Percentiles rank a stretch among this genome's conserved stretches.
These are phyloP conservation scores for Rattus rattus DNA, from an alignment of 2,113 vertebrate genomes.

Conservation along the genomic window DNA sequence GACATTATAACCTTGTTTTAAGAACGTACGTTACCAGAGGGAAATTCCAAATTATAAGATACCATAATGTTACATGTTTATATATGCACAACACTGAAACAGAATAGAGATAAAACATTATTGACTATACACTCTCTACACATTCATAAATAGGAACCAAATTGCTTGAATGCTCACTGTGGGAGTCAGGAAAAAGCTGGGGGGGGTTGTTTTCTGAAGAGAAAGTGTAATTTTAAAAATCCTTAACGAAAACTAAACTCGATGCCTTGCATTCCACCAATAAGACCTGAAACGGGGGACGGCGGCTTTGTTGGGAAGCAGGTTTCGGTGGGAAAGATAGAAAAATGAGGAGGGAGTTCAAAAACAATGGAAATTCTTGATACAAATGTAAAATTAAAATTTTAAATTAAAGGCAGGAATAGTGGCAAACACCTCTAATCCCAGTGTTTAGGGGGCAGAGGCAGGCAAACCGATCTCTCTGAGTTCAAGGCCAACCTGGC, in stretches of 20 bases:
- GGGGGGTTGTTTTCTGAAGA: neutral
- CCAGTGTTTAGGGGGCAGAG: neutral
- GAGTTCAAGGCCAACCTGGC: neutral
- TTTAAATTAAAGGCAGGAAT: neutral
- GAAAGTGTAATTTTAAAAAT: neutral
- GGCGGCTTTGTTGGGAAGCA: neutral
- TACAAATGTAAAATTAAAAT: neutral
- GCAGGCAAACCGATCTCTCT: neutral
- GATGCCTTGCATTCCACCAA: neutral
- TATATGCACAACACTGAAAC: neutral
- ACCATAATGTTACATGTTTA: neutral
- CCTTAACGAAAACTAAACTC: neutral
- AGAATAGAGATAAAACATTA: neutral
- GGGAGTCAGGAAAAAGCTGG: neutral
- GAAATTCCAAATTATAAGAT: constrained; percentile 41
- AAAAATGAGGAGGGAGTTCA: neutral
- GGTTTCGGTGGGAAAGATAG: neutral
- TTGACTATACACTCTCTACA: neutral
- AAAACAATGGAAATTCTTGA: neutral
- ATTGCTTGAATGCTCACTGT: constrained; percentile 26
- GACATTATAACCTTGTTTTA: constrained; percentile 15
- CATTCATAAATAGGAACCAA: neutral
- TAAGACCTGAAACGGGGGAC: neutral
- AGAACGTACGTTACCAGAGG: neutral
- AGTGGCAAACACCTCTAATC: neutral